Evolutionary conservation across 2,888 invertebrate species (phyloP).

Genomic region (Tenthredo scrophulariae): DNA sequence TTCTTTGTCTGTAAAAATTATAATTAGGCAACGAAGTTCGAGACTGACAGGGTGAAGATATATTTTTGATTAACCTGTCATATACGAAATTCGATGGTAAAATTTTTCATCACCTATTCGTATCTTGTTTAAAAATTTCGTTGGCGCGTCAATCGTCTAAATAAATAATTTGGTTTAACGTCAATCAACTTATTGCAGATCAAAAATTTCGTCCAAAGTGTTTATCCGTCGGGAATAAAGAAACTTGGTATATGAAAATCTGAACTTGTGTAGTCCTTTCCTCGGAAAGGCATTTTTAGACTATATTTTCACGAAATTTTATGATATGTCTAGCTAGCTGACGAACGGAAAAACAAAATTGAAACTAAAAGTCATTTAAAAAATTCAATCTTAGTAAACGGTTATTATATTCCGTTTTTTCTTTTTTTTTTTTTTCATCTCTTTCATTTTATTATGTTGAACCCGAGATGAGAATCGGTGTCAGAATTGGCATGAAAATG

Average conservation of each 20-base stretch:
- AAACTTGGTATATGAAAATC: background rate
- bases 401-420: background rate
- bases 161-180: too few relatives aligned
- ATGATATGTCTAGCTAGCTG: background rate
- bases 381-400: background rate
- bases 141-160: background rate
- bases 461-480: background rate
- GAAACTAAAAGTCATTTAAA: background rate
- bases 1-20: background rate
- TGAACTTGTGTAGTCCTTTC: background rate
- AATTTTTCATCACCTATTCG: background rate
- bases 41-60: too few relatives aligned
- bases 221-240: background rate
- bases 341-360: background rate
- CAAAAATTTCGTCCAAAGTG: background rate
- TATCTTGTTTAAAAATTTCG: background rate
- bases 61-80: background rate
- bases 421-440: too few relatives aligned
- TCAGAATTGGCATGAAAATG: background rate
- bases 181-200: too few relatives aligned
- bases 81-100: background rate
- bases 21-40: background rate
- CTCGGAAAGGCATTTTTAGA: background rate
- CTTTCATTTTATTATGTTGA: background rate
- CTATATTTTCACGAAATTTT: background rate